Conservation (phyloP, 1,140 invertebrate species). For the Nasonia vitripennis region DNA sequence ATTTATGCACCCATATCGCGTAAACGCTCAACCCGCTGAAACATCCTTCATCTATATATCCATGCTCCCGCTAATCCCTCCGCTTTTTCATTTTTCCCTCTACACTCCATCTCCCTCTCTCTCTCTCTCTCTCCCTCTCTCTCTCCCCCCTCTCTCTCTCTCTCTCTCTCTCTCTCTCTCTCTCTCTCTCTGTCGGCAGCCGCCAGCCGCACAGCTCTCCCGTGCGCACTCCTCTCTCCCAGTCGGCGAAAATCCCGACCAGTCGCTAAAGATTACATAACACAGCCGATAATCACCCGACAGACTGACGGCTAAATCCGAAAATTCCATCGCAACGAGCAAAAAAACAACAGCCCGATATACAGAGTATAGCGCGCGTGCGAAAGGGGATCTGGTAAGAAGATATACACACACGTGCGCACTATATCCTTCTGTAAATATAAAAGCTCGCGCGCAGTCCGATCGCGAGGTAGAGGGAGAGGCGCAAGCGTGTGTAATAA, state of each 20-base stretch:
- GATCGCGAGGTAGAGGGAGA: not conserved
- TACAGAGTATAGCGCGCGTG: no score
- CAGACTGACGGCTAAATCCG: slow-evolving; percentile 23
- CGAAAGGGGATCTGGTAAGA: slow-evolving; percentile 1
- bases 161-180: not conserved
- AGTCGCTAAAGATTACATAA: slow-evolving; percentile 11
- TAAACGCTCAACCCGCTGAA: not conserved
- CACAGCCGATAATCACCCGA: not conserved
- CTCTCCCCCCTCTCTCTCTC: no score
- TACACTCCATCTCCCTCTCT: not conserved
- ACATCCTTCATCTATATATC: slow-evolving; percentile 1
- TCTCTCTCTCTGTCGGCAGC: no score
- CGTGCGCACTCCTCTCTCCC: no score
- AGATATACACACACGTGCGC: not conserved
- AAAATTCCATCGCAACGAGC: slow-evolving; percentile 14
- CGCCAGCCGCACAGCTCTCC: no score
- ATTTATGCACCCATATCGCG: not conserved
- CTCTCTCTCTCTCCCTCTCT: not conserved
- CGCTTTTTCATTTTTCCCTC: not conserved
- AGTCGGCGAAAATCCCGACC: not conserved
- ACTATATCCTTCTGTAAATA: slow-evolving; percentile 6
- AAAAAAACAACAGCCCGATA: not conserved
- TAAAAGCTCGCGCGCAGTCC: slow-evolving; percentile 7
- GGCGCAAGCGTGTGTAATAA: slow-evolving; percentile 63
- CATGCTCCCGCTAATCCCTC: not conserved